Conservation (phyloP, 2,888 invertebrate species). For the Papilio gigon region DNA sequence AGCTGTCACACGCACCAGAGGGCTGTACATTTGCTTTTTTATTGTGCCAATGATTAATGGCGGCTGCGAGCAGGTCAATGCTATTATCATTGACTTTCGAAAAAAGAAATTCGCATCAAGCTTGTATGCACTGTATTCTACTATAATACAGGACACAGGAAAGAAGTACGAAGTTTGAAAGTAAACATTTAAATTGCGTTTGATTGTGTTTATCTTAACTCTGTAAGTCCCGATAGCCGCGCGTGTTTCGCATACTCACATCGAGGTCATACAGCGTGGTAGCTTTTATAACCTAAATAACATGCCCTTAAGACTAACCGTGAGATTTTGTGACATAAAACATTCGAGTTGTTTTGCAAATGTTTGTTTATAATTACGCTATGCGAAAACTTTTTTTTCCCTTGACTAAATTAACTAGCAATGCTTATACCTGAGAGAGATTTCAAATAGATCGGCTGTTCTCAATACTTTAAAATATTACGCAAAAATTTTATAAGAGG, state of each 20-base stretch:
- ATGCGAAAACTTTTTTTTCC: too few species aligned
- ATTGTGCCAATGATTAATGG: slow-evolving; percentile 31
- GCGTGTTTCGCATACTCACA: slow-evolving; percentile 2
- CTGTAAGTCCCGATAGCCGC: neutral
- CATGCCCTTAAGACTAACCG: neutral
- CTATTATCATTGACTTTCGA: slow-evolving; percentile 11
- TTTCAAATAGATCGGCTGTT: neutral
- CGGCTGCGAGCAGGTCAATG: slow-evolving; percentile 27
- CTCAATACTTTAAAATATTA: neutral
- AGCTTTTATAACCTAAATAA: slow-evolving; percentile 2
- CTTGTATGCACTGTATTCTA: neutral
- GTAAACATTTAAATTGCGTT: neutral
- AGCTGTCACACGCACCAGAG: slow-evolving; percentile 26
- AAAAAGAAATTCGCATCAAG: slow-evolving; percentile 22
- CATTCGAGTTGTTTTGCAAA: neutral
- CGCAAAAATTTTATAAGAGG: neutral
- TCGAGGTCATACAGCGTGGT: neutral
- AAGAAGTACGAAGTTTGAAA: neutral
- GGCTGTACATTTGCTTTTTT: slow-evolving; percentile 29
- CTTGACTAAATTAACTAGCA: neutral
- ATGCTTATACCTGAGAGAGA: neutral
- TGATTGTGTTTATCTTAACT: neutral
- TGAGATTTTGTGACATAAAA: neutral
- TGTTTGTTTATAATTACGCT: too few species aligned
- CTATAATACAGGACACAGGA: neutral